Conservation (phyloP, 2,888 invertebrate species). For the Drosophila sordidula region DNA sequence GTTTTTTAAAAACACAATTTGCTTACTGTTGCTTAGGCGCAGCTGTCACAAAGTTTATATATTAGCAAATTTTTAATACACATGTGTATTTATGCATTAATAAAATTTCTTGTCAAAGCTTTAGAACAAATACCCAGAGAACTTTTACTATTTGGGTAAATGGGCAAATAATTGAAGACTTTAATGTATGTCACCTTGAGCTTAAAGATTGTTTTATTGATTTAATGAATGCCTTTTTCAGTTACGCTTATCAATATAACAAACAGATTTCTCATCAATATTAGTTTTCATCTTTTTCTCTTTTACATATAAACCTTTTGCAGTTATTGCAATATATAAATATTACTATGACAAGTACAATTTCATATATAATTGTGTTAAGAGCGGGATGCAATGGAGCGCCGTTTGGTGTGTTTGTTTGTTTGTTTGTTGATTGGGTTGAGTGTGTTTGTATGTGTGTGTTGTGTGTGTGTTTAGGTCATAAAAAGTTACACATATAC, state of each 20-base stretch:
- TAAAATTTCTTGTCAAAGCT: slow-evolving; percentile 56
- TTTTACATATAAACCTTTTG: slow-evolving; percentile 56
- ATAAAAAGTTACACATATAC: slow-evolving; percentile 50
- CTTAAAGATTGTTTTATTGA: slow-evolving; percentile 78
- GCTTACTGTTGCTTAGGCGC: slow-evolving; percentile 34
- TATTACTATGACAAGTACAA: slow-evolving; percentile 74
- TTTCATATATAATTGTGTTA: slow-evolving; percentile 56
- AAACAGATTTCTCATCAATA: slow-evolving; percentile 75
- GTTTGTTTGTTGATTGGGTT: slow-evolving; percentile 2
- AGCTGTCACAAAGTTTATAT: slow-evolving; percentile 55
- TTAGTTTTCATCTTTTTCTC: slow-evolving; percentile 55
- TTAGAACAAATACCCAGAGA: slow-evolving; percentile 34
- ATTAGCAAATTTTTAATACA: slow-evolving; percentile 30
- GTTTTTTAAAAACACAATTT: slow-evolving; percentile 33
- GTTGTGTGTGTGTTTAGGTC: slow-evolving; percentile 43
- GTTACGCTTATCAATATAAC: slow-evolving; percentile 78
- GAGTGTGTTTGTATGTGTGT: slow-evolving; percentile 13
- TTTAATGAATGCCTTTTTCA: slow-evolving; percentile 74
- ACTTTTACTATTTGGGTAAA: slow-evolving; percentile 8
- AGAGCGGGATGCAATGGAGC: slow-evolving; percentile 48
- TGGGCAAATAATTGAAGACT: neutral
- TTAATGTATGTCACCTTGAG: slow-evolving; percentile 46
- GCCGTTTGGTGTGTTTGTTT: slow-evolving; percentile 34
- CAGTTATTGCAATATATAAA: slow-evolving; percentile 71
- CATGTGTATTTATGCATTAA: slow-evolving; percentile 51